Percentiles rank a stretch among this genome's conserved stretches.
phyloP scores from a whole-genome alignment of 2,888 invertebrate species.

The Panzeria rudis region DNA sequence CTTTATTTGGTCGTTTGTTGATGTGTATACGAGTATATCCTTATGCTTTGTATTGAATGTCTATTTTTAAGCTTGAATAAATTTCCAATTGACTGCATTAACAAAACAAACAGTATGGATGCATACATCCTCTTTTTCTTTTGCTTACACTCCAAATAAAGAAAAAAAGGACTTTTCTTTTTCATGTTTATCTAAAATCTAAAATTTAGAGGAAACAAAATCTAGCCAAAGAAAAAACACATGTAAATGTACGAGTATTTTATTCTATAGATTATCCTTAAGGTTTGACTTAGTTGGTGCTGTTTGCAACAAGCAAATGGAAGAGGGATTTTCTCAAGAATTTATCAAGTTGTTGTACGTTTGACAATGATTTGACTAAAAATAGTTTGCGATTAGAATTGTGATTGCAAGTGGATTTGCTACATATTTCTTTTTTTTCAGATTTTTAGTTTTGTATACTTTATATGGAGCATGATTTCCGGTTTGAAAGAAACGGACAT shows the following conservation, averaged over 20 bases:
- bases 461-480: constrained; percentile 46
- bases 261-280: constrained; percentile 43
- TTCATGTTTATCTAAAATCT: constrained; percentile 9
- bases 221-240: neutral
- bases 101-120: constrained; percentile 67
- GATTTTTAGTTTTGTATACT: neutral
- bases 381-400: constrained; percentile 68
- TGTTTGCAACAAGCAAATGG: constrained; percentile 5
- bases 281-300: constrained; percentile 17
- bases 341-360: constrained; percentile 37
- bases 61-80: constrained; percentile 74
- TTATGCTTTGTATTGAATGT: constrained; percentile 57
- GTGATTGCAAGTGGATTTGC: constrained; percentile 62
- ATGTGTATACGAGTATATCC: neutral
- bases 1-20: constrained; percentile 24
- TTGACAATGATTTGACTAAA: constrained; percentile 67
- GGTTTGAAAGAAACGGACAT: constrained; percentile 30
- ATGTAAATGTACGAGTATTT: constrained; percentile 49
- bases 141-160: constrained; percentile 16
- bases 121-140: constrained; percentile 24
- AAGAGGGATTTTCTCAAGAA: neutral
- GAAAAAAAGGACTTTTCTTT: constrained; percentile 8
- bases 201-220: constrained; percentile 11
- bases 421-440: neutral
- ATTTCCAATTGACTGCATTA: constrained; percentile 74